These are phyloP conservation scores for Parascotia fuliginaria DNA, from an alignment of 2,888 invertebrate genomes.

Conservation along the genomic window DNA sequence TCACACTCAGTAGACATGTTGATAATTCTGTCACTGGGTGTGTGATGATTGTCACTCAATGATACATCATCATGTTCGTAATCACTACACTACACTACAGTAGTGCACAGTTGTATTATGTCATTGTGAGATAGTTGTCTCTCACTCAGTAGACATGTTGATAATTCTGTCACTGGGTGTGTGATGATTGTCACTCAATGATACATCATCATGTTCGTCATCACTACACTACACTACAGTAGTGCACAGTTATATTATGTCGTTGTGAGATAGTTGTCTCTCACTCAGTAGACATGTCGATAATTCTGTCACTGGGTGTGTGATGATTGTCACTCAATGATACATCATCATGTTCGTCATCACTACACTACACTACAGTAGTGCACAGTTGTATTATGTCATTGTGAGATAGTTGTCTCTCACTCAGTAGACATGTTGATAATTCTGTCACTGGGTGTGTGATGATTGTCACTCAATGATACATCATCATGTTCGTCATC, in stretches of 20 bases:
- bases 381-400: slow-evolving; percentile 5
- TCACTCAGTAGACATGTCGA: slow-evolving; percentile 16
- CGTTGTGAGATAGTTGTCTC: slow-evolving; percentile 3
- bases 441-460: slow-evolving; percentile 38
- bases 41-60: background rate
- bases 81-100: background rate
- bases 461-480: slow-evolving; percentile 1
- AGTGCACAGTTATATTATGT: no score
- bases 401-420: background rate
- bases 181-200: slow-evolving; percentile 20
- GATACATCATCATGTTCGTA: background rate
- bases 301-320: slow-evolving; percentile 12
- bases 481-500: background rate
- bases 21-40: background rate
- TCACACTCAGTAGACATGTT: slow-evolving; percentile 31
- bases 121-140: slow-evolving; percentile 14
- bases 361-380: no score
- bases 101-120: no score
- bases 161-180: slow-evolving; percentile 42
- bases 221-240: background rate
- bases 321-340: background rate
- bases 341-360: background rate
- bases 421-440: slow-evolving; percentile 29
- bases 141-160: slow-evolving; percentile 31
- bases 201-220: background rate